Evolutionary conservation across 2,888 invertebrate species (phyloP).

Genomic region (Euplexia lucipara): DNA sequence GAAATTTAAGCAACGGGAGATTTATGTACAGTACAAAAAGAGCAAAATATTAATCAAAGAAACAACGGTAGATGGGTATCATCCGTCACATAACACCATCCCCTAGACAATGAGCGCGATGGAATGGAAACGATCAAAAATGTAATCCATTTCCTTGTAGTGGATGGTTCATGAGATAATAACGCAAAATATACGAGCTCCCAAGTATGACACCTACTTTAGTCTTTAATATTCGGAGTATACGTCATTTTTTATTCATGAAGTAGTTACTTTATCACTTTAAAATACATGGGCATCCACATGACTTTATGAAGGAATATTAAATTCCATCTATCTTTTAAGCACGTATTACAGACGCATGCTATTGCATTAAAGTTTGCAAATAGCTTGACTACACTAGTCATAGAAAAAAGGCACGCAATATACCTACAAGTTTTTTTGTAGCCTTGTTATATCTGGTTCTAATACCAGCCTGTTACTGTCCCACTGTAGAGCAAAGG

Average conservation of each 20-base stretch:
- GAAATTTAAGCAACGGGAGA: constrained; percentile 26
- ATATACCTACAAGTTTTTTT: too few relatives aligned
- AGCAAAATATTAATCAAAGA: constrained; percentile 71
- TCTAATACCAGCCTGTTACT: too few relatives aligned
- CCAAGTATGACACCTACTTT: constrained; percentile 51
- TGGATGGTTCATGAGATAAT: constrained; percentile 73
- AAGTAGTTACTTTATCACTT: constrained; percentile 37
- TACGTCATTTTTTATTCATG: constrained; percentile 56
- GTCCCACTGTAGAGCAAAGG: too few relatives aligned
- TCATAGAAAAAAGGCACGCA: too few relatives aligned
- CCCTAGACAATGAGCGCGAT: constrained; percentile 79
- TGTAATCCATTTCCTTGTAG: constrained; percentile 83
- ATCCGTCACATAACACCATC: constrained; percentile 79
- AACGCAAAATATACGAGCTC: constrained; percentile 69
- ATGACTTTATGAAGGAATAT: constrained; percentile 41
- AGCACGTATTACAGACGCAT: too few relatives aligned
- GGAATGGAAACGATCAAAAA: constrained; percentile 85
- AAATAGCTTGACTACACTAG: neutral
- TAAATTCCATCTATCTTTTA: constrained; percentile 33
- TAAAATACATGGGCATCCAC: constrained; percentile 37
- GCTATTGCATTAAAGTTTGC: neutral
- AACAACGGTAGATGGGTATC: constrained; percentile 71
- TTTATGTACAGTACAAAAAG: constrained; percentile 39
- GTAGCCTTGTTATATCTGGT: too few relatives aligned
- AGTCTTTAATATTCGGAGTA: constrained; percentile 47